Evolutionary conservation across 2,888 invertebrate species (phyloP).

Genomic region (Drosophila pullipes): DNA sequence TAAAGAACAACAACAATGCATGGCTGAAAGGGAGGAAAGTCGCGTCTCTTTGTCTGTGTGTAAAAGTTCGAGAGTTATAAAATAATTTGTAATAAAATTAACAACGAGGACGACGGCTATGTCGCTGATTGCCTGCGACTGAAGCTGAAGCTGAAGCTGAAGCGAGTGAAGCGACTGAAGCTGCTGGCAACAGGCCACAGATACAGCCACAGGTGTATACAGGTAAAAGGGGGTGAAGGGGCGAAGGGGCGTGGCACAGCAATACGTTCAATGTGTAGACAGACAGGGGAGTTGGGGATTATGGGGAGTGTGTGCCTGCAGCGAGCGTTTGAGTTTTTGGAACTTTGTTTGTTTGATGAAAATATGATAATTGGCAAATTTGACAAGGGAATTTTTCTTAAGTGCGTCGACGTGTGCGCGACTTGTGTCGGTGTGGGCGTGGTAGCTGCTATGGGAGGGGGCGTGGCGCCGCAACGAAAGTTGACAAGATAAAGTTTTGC

Average conservation of each 20-base stretch:
- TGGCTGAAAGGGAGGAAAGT: slow-evolving; percentile 23
- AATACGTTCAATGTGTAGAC: slow-evolving; percentile 16
- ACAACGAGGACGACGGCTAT: slow-evolving; percentile 61
- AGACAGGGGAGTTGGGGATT: not conserved
- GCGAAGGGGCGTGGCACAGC: not conserved
- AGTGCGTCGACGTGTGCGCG: slow-evolving; percentile 68
- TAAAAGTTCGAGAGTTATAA: slow-evolving; percentile 72
- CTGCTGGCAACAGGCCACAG: slow-evolving; percentile 44
- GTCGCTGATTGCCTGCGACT: slow-evolving; percentile 57
- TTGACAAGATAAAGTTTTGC: slow-evolving; percentile 81
- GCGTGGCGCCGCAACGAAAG: slow-evolving; percentile 56
- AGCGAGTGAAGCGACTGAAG: slow-evolving; percentile 1
- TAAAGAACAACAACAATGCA: slow-evolving; percentile 35
- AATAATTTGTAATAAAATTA: slow-evolving; percentile 84
- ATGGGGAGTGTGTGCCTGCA: slow-evolving; percentile 31
- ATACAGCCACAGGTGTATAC: slow-evolving; percentile 49
- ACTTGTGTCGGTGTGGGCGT: slow-evolving; percentile 21
- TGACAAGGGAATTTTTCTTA: slow-evolving; percentile 84
- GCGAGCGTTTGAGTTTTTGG: slow-evolving; percentile 66
- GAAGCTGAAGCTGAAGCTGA: not conserved
- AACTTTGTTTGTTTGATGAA: slow-evolving; percentile 83
- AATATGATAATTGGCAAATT: slow-evolving; percentile 86
- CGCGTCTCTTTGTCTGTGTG: slow-evolving; percentile 33
- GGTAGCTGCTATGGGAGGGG: slow-evolving; percentile 2
- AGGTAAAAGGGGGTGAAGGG: not conserved